A percentile compares a stretch with the other conserved stretches of the same genome.
Evolutionary conservation across 2,888 invertebrate species (phyloP).

Genomic region (Exephanes ischioxanthus): DNA sequence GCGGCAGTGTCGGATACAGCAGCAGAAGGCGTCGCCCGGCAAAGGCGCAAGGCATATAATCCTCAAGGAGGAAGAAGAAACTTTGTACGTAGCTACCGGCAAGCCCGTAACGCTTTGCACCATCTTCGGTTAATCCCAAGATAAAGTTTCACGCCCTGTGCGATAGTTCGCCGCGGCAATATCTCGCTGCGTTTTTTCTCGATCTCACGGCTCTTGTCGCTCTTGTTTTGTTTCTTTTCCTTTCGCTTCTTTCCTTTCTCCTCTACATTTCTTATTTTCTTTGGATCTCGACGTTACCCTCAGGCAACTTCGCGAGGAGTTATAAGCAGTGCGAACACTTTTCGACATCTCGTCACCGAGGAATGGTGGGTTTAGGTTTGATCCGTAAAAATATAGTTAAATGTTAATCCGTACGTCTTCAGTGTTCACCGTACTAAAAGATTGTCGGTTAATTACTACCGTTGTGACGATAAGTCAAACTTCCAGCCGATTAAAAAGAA

Average conservation of each 20-base stretch:
- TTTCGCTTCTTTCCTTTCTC: conserved; percentile 35
- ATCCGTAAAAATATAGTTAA: neutral
- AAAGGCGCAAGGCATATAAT: conserved; percentile 64
- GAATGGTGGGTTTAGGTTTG: neutral
- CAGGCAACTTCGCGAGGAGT: conserved; percentile 58
- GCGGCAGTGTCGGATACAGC: conserved; percentile 30
- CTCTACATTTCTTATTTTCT: conserved; percentile 58
- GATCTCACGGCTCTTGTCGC: conserved; percentile 38
- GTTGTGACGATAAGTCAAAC: neutral
- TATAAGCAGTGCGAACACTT: conserved; percentile 34
- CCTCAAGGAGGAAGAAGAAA: conserved; percentile 63
- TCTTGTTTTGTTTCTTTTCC: conserved; percentile 41
- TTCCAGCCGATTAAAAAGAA: neutral
- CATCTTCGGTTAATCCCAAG: conserved; percentile 70
- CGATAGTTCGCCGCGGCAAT: conserved; percentile 66
- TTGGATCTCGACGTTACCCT: conserved; percentile 40
- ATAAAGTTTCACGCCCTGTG: conserved; percentile 68
- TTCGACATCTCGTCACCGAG: conserved; percentile 39
- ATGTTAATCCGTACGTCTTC: neutral
- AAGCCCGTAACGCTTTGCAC: conserved; percentile 60
- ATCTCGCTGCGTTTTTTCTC: conserved; percentile 60
- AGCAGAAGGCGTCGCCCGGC: conserved; percentile 44
- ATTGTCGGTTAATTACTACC: neutral
- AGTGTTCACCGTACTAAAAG: neutral
- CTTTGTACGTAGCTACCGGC: conserved; percentile 51